These are phyloP conservation scores for Ips nitidus DNA, from an alignment of 1,140 invertebrate species.

Conservation along the genomic window DNA sequence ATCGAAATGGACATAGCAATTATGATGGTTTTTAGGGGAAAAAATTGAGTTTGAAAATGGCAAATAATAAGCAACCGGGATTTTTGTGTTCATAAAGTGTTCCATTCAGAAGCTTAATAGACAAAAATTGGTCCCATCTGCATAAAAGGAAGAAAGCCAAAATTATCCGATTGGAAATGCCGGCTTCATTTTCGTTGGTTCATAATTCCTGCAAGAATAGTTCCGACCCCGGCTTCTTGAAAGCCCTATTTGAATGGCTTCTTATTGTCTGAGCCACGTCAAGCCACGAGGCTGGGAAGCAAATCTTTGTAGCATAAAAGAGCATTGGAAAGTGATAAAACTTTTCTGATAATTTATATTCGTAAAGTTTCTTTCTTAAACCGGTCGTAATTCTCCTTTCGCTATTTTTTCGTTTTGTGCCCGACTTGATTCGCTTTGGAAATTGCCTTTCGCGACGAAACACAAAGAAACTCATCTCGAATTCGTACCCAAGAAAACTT, in stretches of 20 bases:
- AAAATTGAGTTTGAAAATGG: too few relatives aligned
- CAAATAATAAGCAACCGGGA: too few relatives aligned
- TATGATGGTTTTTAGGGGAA: too few relatives aligned
- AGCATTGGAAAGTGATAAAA: slow-evolving; percentile 30
- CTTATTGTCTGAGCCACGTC: slow-evolving; percentile 20
- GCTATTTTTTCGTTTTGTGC: slow-evolving; percentile 4
- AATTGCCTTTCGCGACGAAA: slow-evolving; percentile 1
- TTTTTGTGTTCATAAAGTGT: not conserved
- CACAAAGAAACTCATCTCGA: not conserved
- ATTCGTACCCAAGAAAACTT: not conserved
- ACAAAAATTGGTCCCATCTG: not conserved
- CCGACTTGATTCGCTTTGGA: slow-evolving; percentile 10
- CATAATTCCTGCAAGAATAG: slow-evolving; percentile 17
- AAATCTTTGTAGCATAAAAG: slow-evolving; percentile 27
- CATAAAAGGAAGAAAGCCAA: slow-evolving; percentile 7
- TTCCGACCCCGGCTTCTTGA: slow-evolving; percentile 13
- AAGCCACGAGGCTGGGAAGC: slow-evolving; percentile 9
- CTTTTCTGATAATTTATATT: slow-evolving; percentile 32
- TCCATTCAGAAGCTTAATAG: slow-evolving; percentile 3
- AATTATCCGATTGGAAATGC: slow-evolving; percentile 10
- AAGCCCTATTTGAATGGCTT: slow-evolving; percentile 18
- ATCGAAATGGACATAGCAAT: too few relatives aligned
- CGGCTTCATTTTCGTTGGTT: slow-evolving; percentile 4
- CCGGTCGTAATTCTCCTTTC: slow-evolving; percentile 22
- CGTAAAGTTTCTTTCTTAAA: slow-evolving; percentile 27